Percentiles rank a stretch among this genome's conserved stretches.
These are phyloP conservation scores for Ophion ellenae DNA, from an alignment of 2,888 invertebrate genomes.

Conservation along the genomic window DNA sequence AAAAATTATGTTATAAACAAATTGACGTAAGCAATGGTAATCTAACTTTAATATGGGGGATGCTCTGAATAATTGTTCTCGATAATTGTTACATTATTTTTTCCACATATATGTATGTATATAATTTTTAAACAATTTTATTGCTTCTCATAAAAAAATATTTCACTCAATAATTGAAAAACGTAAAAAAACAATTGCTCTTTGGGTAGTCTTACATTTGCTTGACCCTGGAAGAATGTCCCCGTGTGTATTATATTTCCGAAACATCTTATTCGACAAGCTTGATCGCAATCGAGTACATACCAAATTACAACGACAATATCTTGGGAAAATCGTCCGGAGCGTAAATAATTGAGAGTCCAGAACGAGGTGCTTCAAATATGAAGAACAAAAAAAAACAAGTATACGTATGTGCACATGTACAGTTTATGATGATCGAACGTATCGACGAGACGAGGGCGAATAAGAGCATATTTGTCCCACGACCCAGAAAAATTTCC, in stretches of 20 bases:
- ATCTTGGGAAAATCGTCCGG: neutral
- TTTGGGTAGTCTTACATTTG: neutral
- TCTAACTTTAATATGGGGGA: too few species aligned
- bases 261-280: neutral
- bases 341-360: conserved; percentile 38
- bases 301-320: neutral
- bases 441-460: conserved; percentile 45
- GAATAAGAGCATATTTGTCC: conserved; percentile 34
- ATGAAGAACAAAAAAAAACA: conserved; percentile 30
- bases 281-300: neutral
- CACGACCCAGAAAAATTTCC: conserved; percentile 59
- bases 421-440: conserved; percentile 38
- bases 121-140: too few species aligned
- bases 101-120: too few species aligned
- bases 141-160: too few species aligned
- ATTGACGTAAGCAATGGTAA: too few species aligned
- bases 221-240: neutral
- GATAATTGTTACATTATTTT: too few species aligned
- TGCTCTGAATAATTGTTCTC: too few species aligned
- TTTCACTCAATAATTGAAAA: too few species aligned
- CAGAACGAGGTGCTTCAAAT: conserved; percentile 11
- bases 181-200: neutral
- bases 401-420: neutral
- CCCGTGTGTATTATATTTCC: neutral
- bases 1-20: too few species aligned